Percentiles rank a stretch among this genome's conserved stretches.
Evolutionary conservation across 2,797 vertebrate species (phyloP).

Genomic region (Labroides dimidiatus): DNA sequence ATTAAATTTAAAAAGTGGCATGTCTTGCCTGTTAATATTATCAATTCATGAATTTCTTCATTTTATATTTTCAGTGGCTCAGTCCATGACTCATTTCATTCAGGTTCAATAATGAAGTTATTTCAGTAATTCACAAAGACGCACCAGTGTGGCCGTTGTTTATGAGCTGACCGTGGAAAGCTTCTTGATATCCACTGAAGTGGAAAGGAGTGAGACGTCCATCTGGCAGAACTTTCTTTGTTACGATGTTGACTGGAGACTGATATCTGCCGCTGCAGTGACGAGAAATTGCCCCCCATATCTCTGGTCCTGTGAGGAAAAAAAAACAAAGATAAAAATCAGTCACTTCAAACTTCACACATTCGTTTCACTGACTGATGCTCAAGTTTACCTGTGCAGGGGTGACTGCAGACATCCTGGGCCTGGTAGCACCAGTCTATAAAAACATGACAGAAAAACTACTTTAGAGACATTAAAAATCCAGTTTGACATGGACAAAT

Average conservation of each 20-base stretch:
- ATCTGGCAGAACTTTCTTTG: slow-evolving; percentile 35
- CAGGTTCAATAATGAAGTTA: too few relatives aligned
- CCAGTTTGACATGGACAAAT: not conserved
- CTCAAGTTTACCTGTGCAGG: slow-evolving; percentile 67
- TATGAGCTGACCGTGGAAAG: slow-evolving; percentile 51
- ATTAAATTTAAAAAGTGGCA: too few relatives aligned
- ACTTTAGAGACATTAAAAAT: not conserved
- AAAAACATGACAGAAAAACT: slow-evolving; percentile 5
- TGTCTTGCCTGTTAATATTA: too few relatives aligned
- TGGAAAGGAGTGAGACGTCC: slow-evolving; percentile 63
- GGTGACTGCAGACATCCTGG: slow-evolving; percentile 57
- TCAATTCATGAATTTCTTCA: too few relatives aligned
- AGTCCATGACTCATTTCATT: not conserved
- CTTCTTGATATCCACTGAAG: slow-evolving; percentile 78
- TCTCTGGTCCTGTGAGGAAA: slow-evolving; percentile 74
- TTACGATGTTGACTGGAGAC: slow-evolving; percentile 89
- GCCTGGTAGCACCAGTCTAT: slow-evolving; percentile 75
- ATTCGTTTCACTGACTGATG: not conserved
- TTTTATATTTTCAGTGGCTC: not conserved
- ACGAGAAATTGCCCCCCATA: slow-evolving; percentile 48
- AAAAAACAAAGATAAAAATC: not conserved
- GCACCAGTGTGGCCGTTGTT: slow-evolving; percentile 87
- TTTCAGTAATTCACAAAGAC: slow-evolving; percentile 1
- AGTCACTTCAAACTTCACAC: not conserved
- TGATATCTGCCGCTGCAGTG: slow-evolving; percentile 74